Evolutionary conservation across 2,797 vertebrate genomes (phyloP).

Genomic region (Sebastes baramenuke): DNA sequence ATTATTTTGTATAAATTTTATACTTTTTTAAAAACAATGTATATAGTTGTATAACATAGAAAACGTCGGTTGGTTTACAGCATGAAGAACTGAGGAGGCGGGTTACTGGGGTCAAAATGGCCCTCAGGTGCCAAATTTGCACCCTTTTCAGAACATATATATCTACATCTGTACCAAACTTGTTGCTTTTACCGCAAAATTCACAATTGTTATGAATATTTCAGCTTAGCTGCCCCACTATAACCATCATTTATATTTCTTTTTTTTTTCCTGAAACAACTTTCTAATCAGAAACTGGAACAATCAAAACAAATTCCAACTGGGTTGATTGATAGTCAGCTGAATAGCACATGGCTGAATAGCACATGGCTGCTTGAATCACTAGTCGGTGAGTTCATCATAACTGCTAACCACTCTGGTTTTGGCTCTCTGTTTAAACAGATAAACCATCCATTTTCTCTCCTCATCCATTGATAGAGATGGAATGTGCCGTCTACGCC

Average conservation of each 20-base stretch:
- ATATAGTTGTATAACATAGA: too few relatives aligned
- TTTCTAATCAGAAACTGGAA: not conserved
- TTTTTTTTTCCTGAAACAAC: not conserved
- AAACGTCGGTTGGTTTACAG: too few relatives aligned
- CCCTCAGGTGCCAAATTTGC: too few relatives aligned
- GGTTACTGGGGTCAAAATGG: too few relatives aligned
- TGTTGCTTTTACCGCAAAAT: too few relatives aligned
- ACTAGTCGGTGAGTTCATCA: not conserved
- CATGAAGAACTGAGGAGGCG: too few relatives aligned
- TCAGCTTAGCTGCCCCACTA: too few relatives aligned
- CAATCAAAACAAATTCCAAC: not conserved
- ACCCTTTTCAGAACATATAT: too few relatives aligned
- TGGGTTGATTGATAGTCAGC: constrained; percentile 23
- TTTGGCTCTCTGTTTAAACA: constrained; percentile 35
- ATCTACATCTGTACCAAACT: too few relatives aligned
- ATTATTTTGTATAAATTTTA: too few relatives aligned
- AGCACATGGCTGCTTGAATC: constrained; percentile 20
- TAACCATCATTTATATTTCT: not conserved
- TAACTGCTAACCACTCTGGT: constrained; percentile 32
- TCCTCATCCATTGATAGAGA: constrained; percentile 67
- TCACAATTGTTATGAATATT: too few relatives aligned
- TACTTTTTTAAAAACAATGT: too few relatives aligned
- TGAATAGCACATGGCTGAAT: constrained; percentile 34
- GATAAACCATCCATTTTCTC: constrained; percentile 42
- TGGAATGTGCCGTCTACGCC: constrained; percentile 74